These are phyloP conservation scores for Lycocorax pyrrhopterus DNA, from an alignment of 2,113 vertebrate species.

Conservation along the genomic window DNA sequence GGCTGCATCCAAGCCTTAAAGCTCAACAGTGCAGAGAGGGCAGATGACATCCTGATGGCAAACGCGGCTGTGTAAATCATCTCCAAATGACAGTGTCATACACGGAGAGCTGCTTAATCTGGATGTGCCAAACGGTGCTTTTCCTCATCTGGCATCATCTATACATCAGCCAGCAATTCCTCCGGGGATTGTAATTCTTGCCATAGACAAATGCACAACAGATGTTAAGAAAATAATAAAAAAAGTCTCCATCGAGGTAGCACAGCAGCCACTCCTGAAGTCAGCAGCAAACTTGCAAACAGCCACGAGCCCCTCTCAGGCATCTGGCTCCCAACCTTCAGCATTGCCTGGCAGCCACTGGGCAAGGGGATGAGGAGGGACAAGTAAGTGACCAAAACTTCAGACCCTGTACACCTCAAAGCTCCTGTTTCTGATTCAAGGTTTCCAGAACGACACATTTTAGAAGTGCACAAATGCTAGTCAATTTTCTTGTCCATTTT, in stretches of 20 bases:
- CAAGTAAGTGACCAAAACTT: background rate
- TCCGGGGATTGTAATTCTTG: slow-evolving; percentile 41
- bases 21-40: slow-evolving; percentile 7
- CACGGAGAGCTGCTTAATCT: slow-evolving; percentile 26
- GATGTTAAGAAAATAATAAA: background rate
- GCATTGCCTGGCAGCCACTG: background rate
- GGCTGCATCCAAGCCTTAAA: slow-evolving; percentile 42
- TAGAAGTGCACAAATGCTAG: background rate
- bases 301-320: background rate
- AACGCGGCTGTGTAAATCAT: slow-evolving; percentile 44
- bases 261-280: background rate
- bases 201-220: slow-evolving; percentile 58
- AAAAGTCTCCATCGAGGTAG: background rate
- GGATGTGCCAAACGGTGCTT: slow-evolving; percentile 56
- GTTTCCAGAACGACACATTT: background rate
- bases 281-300: background rate
- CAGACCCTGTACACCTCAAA: background rate
- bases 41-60: slow-evolving; percentile 57
- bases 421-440: background rate
- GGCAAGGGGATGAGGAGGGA: background rate
- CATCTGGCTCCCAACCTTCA: background rate
- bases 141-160: slow-evolving; percentile 56
- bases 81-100: slow-evolving; percentile 48
- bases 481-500: background rate
- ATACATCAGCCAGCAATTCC: slow-evolving; percentile 35